Evolutionary conservation across 2,888 invertebrate genomes (phyloP), one percentile per base, ranked within the genome.

Genomic region (Luffia ferchaultella): DNA sequence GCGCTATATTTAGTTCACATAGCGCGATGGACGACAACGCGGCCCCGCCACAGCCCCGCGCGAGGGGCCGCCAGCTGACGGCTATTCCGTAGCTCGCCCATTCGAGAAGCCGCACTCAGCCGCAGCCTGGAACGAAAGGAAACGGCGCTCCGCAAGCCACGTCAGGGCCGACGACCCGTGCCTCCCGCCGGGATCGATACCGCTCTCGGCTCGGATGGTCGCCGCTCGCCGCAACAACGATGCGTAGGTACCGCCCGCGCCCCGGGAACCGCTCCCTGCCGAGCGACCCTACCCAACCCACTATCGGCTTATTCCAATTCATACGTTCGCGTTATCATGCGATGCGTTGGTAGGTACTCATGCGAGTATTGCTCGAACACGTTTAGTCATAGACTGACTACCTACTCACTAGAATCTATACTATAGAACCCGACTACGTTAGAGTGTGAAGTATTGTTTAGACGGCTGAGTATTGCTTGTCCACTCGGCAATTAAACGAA

Each of bases 121-220:
- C 30, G 46, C 46, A 71, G 73, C 73, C 68, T 73, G 79, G 77
- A 76, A 76, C 75, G 74, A 70, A 72, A 73, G 68, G 72, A 71
- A 73, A 67, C 75, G 70, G 67, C 70, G 73, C 69, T 69, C 71
- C 72, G 64, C 72, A 72, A 68, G 67, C 71, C 65, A 62, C 67
- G 73, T 73, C 75, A 76, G 77, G 77, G 77, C 76, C 72, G 75
- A 62, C 78, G 71, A 69, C 77, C 76, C 79, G 71, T 76, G 68
- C 76, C 76, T 72, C 78, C 78, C 80, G 70, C 76, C 74, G 68
- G 67, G 80, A 80, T 82, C 82, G 74, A 82, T 82, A 80, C 73
- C 66, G 79, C 76, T 79, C 79, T n/a, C n/a, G n/a, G n/a, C 77
- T 79, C 41, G 7, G 7, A 42, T 42, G 43, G 17, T 17, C 17